Conservation (phyloP, 2,113 vertebrate species). For the Aspidoscelis tigris region DNA sequence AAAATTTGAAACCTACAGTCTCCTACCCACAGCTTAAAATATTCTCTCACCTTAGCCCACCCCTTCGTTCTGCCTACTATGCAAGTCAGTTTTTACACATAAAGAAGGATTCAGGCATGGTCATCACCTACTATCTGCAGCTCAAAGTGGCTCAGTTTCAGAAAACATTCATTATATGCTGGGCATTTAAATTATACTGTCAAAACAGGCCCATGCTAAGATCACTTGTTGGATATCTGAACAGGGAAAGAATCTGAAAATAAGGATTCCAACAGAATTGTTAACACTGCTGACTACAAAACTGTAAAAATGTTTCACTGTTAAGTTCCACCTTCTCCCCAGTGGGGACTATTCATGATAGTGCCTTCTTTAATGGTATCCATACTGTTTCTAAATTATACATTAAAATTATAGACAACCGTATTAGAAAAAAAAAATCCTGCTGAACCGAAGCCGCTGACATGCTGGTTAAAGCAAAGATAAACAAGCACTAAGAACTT, state of each 20-base stretch:
- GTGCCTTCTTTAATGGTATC: no score
- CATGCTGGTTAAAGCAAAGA: no score
- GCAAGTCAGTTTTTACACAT: background rate
- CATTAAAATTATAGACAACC: no score
- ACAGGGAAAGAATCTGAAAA: background rate
- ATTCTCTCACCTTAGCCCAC: background rate
- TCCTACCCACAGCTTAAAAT: background rate
- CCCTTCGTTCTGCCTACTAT: background rate
- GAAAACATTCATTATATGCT: background rate
- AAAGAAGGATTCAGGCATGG: background rate
- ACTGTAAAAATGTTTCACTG: no score
- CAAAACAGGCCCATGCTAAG: background rate
- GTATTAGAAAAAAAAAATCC: no score
- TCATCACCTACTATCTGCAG: background rate
- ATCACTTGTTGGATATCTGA: background rate
- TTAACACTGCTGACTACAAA: background rate
- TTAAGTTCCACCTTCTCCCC: background rate
- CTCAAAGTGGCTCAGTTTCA: background rate
- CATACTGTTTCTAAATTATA: no score
- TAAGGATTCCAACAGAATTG: background rate
- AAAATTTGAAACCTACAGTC: background rate
- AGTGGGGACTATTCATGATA: background rate
- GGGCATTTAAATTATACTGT: background rate
- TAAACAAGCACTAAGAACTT: no score
- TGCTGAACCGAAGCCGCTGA: no score